Evolutionary conservation across 2,113 vertebrate species (phyloP).

Genomic region (Brevimyrus niger): DNA sequence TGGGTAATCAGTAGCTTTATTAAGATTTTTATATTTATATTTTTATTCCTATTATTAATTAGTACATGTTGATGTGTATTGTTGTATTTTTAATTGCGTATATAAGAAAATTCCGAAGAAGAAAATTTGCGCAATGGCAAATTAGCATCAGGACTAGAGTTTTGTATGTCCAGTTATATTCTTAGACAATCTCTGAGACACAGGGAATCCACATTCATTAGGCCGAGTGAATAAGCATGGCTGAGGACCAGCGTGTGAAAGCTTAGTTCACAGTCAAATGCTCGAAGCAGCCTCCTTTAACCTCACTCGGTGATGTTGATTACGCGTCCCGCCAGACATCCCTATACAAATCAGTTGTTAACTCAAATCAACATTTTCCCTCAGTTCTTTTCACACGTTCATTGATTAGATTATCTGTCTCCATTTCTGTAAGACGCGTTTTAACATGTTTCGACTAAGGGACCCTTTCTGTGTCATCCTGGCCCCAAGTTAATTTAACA

Average conservation of each 20-base stretch:
- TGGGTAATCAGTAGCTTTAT: background rate
- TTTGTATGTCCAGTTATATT: constrained; percentile 46
- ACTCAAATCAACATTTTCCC: constrained; percentile 65
- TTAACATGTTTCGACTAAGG: constrained; percentile 40
- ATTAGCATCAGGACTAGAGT: background rate
- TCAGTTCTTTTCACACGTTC: constrained; percentile 60
- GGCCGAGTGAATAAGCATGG: constrained; percentile 39
- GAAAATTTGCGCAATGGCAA: background rate
- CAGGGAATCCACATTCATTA: constrained; percentile 59
- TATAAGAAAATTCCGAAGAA: background rate
- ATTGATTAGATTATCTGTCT: constrained; percentile 65
- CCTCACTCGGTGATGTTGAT: constrained; percentile 60
- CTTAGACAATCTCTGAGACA: constrained; percentile 47
- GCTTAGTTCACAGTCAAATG: constrained; percentile 50
- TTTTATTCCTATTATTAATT: background rate
- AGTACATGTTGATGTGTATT: background rate
- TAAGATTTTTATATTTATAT: background rate
- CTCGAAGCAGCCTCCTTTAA: constrained; percentile 57
- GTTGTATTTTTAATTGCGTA: background rate
- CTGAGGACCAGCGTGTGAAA: constrained; percentile 57
- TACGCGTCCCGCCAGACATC: constrained; percentile 62
- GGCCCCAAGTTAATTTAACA: constrained; percentile 38
- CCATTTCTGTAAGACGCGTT: constrained; percentile 28
- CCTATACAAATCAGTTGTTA: constrained; percentile 63
- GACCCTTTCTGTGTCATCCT: constrained; percentile 12